Base-by-base conservation (phyloP, 2,888 invertebrate genomes). In the Troides aeacus region DNA sequence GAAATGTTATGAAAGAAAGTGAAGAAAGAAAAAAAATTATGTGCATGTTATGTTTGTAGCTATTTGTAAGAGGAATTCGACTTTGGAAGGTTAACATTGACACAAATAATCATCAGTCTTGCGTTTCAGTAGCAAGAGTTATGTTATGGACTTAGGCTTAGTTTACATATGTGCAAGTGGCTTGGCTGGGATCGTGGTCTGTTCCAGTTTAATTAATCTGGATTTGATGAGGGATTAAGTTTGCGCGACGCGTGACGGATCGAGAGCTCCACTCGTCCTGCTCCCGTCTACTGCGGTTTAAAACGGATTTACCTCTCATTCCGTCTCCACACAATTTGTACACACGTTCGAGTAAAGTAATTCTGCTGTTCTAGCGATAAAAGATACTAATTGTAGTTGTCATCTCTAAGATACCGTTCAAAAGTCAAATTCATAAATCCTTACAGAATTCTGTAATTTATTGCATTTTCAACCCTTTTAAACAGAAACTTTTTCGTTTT, bases 221-320 rank as follows among this genome's bases (percentile, higher is more conserved):
- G 89, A 89, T 91, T 89, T 92, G 90, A 91, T 90, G 89, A 88
- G 87, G 88, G 90, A 88, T 90, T 90, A 90, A 85, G 90, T 86
- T 86, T 75, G 84, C 81, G 86, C 86, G 86, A 84, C 87, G 88
- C 88, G 89, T 90, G 89, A 90, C 88, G 89, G 89, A 90, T 90
- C 85, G 89, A 82, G 87, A 84, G 87, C 85, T 86, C 85, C 78
- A 77, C 81, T 80, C 82, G 80, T 78, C 79, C 79, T 72, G 72
- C 71, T 71, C 77, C 79, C 84, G 82, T 86, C 86, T 86, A 80
- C 82, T 85, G 86, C 79, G 88, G 89, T 87, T 89, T 89, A 84
- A 88, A 89, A 84, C 82, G 88, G 88, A 87, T 90, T 88, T 86
- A 85, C 86, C 85, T 86, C 85, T 84, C 87, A 84, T 86, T 85